phyloP scores from a whole-genome alignment of 2,113 vertebrate species.

The Antigone vipio region DNA sequence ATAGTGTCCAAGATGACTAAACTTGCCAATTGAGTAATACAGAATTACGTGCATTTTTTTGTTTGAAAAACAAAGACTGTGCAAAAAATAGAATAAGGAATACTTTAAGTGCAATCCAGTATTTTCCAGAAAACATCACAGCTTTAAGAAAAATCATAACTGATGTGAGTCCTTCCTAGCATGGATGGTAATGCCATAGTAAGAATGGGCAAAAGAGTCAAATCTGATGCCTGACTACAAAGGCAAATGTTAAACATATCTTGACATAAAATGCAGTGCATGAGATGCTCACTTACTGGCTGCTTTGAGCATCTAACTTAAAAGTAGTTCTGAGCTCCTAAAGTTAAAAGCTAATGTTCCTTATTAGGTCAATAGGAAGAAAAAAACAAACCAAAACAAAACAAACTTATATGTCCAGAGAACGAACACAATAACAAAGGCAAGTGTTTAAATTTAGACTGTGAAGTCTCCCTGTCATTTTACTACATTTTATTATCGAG shows the following conservation, averaged over 20 bases:
- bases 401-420: not conserved
- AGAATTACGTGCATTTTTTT: not conserved
- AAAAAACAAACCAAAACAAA: not conserved
- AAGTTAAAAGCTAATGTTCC: not conserved
- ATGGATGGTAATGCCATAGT: fast-evolving
- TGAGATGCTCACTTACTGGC: not conserved
- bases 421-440: not conserved
- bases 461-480: not conserved
- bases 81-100: not conserved
- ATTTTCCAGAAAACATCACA: not conserved
- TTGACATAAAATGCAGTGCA: not conserved
- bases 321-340: not conserved
- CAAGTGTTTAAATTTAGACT: not conserved
- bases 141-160: not conserved
- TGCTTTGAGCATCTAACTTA: not conserved
- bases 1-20: not conserved
- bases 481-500: not conserved
- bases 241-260: not conserved
- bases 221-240: not conserved
- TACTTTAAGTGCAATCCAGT: not conserved
- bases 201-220: not conserved
- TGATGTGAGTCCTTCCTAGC: not conserved
- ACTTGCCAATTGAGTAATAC: fast-evolving
- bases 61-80: not conserved
- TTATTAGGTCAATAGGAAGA: not conserved